Conservation (phyloP, 2,797 vertebrate species). For the Tinamus major region DNA sequence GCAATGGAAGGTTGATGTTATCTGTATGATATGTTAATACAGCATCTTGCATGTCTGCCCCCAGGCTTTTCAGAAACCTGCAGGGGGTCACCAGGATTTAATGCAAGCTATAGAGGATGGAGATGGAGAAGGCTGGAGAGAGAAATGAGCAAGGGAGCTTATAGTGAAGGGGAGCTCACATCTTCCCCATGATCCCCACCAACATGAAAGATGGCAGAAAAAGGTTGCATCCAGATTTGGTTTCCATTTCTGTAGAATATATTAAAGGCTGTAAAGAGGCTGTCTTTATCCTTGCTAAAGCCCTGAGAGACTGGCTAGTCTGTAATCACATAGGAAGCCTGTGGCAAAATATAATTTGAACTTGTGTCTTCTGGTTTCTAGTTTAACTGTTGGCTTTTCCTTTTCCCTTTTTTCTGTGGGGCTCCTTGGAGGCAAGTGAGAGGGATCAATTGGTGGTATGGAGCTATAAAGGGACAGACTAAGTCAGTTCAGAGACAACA, state of each 20-base stretch:
- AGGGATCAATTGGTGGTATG: not conserved
- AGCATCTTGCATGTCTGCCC: not conserved
- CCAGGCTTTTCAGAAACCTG: not conserved
- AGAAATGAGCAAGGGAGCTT: not conserved
- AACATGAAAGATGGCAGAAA: not conserved
- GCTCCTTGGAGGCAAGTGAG: not conserved
- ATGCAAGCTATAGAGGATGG: not conserved
- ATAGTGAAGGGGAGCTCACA: not conserved
- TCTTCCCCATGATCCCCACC: not conserved
- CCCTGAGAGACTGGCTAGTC: not conserved
- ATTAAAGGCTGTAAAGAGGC: conserved; percentile 4
- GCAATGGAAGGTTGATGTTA: not conserved
- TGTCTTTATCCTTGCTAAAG: conserved; percentile 22
- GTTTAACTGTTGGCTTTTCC: not conserved
- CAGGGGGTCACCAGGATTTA: not conserved
- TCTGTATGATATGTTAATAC: not conserved
- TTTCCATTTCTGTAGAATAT: conserved; percentile 16
- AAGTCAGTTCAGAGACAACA: not conserved
- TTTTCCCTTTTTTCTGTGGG: not conserved
- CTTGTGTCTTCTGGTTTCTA: not conserved
- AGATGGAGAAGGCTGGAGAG: not conserved
- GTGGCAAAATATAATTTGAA: conserved; percentile 26
- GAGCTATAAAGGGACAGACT: not conserved
- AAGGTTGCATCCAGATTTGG: not conserved
- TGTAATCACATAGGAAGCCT: conserved; percentile 48